Evolutionary conservation across 2,888 invertebrate genomes (phyloP), one percentile per base, ranked within the genome.

Genomic region (Epinotia ramella): DNA sequence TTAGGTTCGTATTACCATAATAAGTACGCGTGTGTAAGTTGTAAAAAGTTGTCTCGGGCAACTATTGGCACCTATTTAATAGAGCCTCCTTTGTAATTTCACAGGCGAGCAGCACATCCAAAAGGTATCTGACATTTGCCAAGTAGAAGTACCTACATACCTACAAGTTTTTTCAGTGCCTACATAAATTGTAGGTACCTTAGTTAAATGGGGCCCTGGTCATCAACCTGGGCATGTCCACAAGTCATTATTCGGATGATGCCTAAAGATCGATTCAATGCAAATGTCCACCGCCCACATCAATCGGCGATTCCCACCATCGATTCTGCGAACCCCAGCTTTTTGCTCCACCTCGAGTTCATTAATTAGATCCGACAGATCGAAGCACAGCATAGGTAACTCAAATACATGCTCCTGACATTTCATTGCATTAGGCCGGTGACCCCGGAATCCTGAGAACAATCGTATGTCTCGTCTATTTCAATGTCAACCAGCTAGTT

Each of bases 191-290:
- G 2, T 40, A 9, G 7, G 67, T 66, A 69, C 63, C 69, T 73
- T 77, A 66, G 75, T 63, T 67, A 77, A 75, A 73, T 73, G 28
- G 56, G 57, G 77, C 68, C 63, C 73, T 87, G 87, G 87, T 88
- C 87, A 81, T 86, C 86, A 88, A 88, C 88, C 87, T 80, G 80
- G 79, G 78, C 80, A 80, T 81, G 80, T 81, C 80, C 86, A 88
- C 88, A 88, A 87, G 88, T 81, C 83, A 88, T 85, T 86, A 87
- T 88, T 88, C 81, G 84, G 86, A 84, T 89, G 89, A 88, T 88
- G 87, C 86, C 84, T 83, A 83, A 84, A 84, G 84, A 87, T 84
- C 91, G 82, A 94, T 94, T 94, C 92, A 93, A 94, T 94, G 93
- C 91, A 91, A 94, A 94, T 93, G 83, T 83, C 81, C 76, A 80